A percentile compares a stretch with the other conserved stretches of the same genome.
These are phyloP conservation scores for Trissolcus brochymenae DNA, from an alignment of 2,888 invertebrate species.

Conservation along the genomic window DNA sequence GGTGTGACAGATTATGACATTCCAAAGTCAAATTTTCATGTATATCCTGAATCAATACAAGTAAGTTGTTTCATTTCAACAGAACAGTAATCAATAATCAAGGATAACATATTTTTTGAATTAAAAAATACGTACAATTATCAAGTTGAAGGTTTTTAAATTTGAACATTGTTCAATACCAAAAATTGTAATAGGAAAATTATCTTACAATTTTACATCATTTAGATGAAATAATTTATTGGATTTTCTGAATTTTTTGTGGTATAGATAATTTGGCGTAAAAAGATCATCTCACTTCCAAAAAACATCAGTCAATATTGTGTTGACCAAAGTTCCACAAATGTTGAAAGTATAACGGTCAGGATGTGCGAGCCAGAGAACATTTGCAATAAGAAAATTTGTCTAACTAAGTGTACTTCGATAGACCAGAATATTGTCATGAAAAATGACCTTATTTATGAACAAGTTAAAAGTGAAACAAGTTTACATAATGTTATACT, in stretches of 20 bases:
- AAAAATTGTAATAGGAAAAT: no score
- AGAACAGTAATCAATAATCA: no score
- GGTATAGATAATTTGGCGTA: not conserved
- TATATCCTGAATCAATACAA: no score
- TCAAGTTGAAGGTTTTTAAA: no score
- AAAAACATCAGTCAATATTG: not conserved
- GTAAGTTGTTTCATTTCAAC: no score
- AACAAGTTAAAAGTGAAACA: not conserved
- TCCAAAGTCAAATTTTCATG: no score
- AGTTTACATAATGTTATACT: not conserved
- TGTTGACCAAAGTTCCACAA: not conserved
- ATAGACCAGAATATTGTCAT: not conserved
- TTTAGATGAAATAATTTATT: no score
- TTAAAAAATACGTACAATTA: no score
- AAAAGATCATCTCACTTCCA: not conserved
- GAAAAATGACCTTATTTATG: not conserved
- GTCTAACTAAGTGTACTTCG: constrained; percentile 5
- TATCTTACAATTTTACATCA: no score
- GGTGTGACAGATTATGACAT: no score
- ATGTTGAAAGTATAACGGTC: not conserved
- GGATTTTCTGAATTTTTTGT: not conserved
- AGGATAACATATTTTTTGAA: no score
- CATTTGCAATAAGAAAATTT: not conserved
- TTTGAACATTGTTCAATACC: no score
- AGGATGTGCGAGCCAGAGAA: not conserved